These are phyloP conservation scores for Saccostrea echinata DNA, from an alignment of 1,140 invertebrate species.

Conservation along the genomic window DNA sequence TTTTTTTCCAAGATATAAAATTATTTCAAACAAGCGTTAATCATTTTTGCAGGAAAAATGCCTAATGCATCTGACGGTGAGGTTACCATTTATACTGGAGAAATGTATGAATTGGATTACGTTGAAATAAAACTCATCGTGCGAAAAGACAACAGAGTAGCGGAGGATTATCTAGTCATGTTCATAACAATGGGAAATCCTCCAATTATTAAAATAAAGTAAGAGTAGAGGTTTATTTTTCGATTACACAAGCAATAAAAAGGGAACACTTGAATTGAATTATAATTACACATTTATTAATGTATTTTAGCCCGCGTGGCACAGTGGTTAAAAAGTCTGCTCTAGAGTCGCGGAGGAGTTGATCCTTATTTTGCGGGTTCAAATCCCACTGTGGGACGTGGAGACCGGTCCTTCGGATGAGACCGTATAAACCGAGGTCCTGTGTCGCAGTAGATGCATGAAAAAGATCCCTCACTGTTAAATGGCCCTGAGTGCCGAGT, in stretches of 20 bases:
- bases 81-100: constrained; percentile 52
- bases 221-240: constrained; percentile 17
- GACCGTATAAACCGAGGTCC: too few relatives aligned
- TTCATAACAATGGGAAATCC: constrained; percentile 58
- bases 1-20: too few relatives aligned
- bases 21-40: too few relatives aligned
- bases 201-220: constrained; percentile 55
- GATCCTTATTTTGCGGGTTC: too few relatives aligned
- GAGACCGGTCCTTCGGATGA: too few relatives aligned
- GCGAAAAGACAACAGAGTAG: constrained; percentile 52
- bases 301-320: too few relatives aligned
- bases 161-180: constrained; percentile 46
- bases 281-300: background rate
- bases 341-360: too few relatives aligned
- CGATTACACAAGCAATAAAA: background rate
- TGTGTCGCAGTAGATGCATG: too few relatives aligned
- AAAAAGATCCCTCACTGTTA: too few relatives aligned
- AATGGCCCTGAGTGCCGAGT: too few relatives aligned
- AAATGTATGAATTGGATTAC: constrained; percentile 63
- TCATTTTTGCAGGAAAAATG: constrained; percentile 31
- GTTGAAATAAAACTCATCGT: constrained; percentile 56
- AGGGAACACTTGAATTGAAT: background rate
- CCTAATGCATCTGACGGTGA: constrained; percentile 49
- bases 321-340: too few relatives aligned
- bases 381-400: too few relatives aligned